These are phyloP conservation scores for Calidris pygmaea DNA, from an alignment of 2,113 vertebrate species.

Conservation along the genomic window DNA sequence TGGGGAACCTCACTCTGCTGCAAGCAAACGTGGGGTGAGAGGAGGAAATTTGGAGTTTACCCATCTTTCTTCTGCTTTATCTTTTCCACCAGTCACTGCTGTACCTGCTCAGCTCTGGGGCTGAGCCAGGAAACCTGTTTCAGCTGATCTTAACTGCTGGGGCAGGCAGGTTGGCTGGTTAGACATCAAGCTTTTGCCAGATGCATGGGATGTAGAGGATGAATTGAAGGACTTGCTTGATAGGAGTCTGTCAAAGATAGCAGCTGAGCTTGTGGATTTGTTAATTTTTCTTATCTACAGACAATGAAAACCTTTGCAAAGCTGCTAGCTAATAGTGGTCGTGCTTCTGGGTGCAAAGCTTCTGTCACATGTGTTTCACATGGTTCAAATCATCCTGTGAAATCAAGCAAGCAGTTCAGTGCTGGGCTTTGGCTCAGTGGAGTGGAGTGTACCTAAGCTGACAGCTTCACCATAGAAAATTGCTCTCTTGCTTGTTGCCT, in stretches of 20 bases:
- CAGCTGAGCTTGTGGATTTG: background rate
- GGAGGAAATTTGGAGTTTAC: background rate
- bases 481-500: fast-evolving
- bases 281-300: background rate
- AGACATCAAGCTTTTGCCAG: background rate
- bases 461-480: fast-evolving
- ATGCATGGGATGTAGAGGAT: background rate
- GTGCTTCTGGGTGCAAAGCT: background rate
- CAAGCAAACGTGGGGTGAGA: background rate
- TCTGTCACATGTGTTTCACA: fast-evolving
- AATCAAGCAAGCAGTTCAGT: fast-evolving
- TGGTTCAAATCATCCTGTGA: background rate
- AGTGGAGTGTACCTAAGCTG: background rate
- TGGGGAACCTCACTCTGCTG: background rate
- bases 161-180: background rate
- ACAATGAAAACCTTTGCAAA: background rate
- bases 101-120: background rate
- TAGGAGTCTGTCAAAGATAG: background rate
- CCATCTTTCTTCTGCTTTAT: background rate
- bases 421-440: background rate
- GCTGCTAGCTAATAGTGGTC: fast-evolving
- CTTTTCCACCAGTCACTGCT: fast-evolving
- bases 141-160: background rate
- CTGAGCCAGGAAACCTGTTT: background rate
- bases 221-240: background rate